phyloP scores from a whole-genome alignment of 2,797 vertebrate genomes.

The Oreochromis grahami region DNA sequence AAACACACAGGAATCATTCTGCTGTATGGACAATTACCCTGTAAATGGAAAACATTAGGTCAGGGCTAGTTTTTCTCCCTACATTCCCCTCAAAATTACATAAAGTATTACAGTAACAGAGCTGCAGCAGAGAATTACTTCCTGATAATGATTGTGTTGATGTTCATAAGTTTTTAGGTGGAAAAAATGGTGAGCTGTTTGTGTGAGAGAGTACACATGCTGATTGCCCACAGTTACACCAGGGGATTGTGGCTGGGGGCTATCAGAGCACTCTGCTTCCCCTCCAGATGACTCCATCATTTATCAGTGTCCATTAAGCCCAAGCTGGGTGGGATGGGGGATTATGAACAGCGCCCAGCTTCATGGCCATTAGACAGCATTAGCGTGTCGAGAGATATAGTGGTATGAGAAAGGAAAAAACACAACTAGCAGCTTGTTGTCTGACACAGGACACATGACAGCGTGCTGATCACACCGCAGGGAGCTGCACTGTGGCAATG shows the following conservation, averaged over 20 bases:
- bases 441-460: conserved; percentile 41
- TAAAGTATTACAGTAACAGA: conserved; percentile 14
- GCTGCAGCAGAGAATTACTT: conserved; percentile 8
- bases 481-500: conserved; percentile 50
- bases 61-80: neutral
- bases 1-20: conserved; percentile 53
- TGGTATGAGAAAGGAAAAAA: neutral
- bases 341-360: conserved; percentile 50
- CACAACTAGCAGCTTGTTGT: conserved; percentile 30
- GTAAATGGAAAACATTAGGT: neutral
- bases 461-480: conserved; percentile 63
- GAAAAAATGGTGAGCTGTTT: conserved; percentile 31
- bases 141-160: conserved; percentile 9
- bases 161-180: conserved; percentile 8
- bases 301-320: conserved; percentile 72
- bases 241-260: conserved; percentile 52
- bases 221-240: conserved; percentile 55
- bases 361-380: conserved; percentile 59
- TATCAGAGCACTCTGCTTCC: conserved; percentile 65
- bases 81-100: conserved; percentile 1
- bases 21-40: neutral
- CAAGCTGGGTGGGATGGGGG: conserved; percentile 54
- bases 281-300: conserved; percentile 66
- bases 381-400: conserved; percentile 41
- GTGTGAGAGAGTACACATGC: conserved; percentile 32